Percentiles rank a stretch among this genome's conserved stretches.
phyloP scores from a whole-genome alignment of 2,888 invertebrate genomes.

The Tachina fera region DNA sequence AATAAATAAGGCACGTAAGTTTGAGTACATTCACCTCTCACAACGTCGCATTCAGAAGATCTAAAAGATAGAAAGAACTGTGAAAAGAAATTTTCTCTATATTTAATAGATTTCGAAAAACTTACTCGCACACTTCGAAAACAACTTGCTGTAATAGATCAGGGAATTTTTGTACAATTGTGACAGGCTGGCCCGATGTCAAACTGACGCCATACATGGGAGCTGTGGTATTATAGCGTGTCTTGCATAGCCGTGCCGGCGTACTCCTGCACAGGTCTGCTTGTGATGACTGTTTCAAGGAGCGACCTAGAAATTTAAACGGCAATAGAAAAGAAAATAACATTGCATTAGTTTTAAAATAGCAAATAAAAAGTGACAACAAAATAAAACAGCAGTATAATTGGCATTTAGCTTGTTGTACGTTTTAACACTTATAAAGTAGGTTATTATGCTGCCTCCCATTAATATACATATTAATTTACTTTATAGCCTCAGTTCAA shows the following conservation, averaged over 20 bases:
- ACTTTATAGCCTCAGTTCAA: constrained; percentile 11
- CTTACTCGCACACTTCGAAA: constrained; percentile 96
- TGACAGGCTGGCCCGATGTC: constrained; percentile 95
- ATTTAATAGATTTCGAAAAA: constrained; percentile 74
- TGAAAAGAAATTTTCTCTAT: neutral
- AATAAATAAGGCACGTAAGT: constrained; percentile 94
- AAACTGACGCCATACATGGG: constrained; percentile 97
- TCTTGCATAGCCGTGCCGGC: constrained; percentile 91
- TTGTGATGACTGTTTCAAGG: constrained; percentile 79
- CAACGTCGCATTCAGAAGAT: constrained; percentile 93
- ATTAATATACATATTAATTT: constrained; percentile 26
- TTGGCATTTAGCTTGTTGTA: constrained; percentile 56
- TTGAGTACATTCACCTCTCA: constrained; percentile 95
- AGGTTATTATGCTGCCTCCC: constrained; percentile 56
- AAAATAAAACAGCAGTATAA: constrained; percentile 29
- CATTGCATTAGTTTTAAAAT: constrained; percentile 1
- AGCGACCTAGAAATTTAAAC: constrained; percentile 79
- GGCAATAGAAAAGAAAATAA: constrained; percentile 17
- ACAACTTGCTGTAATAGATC: constrained; percentile 96
- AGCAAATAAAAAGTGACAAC: neutral
- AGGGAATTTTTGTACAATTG: constrained; percentile 96
- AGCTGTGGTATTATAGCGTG: constrained; percentile 95
- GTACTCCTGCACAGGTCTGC: constrained; percentile 84
- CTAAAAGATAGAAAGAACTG: constrained; percentile 83
- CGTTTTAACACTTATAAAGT: constrained; percentile 60